Base-by-base conservation (phyloP, 2,888 invertebrate species). In the Clivina fossor region DNA sequence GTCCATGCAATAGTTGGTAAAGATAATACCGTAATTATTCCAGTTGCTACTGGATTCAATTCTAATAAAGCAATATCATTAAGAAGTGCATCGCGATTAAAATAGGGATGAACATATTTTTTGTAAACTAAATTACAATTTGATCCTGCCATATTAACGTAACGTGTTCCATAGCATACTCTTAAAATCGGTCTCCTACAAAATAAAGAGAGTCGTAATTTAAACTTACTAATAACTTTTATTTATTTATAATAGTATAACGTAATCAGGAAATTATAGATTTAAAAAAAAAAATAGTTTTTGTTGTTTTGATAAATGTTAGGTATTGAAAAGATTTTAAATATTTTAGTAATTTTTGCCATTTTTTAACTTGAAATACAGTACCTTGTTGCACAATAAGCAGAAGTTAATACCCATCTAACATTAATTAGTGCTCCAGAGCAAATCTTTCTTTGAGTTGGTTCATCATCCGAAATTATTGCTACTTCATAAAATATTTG, bases 401-500 rank as follows among this genome's bases (percentile, higher is more conserved):
- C 51, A 19, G 51, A 51, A 15, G 51, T 51, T 43, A 51, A 24
- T n/a, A 51, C 22, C 51, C 51, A 51, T n/a, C 30, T 20, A 4
- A 15, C 11, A 22, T 32, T 51, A 9, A 51, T 26, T 16, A 51
- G 18, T 3, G 41, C 51, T 33, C 51, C 51, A 32, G 51, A 32
- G 22, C 51, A 51, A 22, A 51, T 32, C 33, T 38, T 38, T 3
- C 26, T 13, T 7, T 20, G 30, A 3, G 41, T 30, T 13, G 20
- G 28, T 20, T 20, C 16, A 26, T 28, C 13, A 24, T 51, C 51
- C 5, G 51, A 41, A n/a, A 51, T 35, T n/a, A 51, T 51, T 35
- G 51, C 51, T 16, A 51, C 51, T 51, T 51, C 41, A 22, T 33
- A 20, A 33, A 16, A 51, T 15, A 30, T 51, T 20, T 24, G n/a